Evolutionary conservation across 2,797 vertebrate genomes (phyloP), one percentile per base, ranked within the genome.

Genomic region (Takifugu rubripes): DNA sequence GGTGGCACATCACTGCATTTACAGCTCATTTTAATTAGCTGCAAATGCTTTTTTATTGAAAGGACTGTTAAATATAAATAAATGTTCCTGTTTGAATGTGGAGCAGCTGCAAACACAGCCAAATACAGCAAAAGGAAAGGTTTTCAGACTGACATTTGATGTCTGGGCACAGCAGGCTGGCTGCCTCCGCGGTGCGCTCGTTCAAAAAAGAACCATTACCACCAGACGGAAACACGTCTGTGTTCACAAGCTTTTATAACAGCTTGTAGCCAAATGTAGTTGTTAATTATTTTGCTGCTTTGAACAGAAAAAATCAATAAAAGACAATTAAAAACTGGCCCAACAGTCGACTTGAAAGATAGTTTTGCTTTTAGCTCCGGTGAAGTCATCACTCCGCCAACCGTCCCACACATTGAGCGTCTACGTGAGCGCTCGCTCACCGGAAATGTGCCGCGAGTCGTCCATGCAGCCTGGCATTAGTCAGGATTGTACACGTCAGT

Each of bases 401-500:
- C 33, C 33, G 11, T 4, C 33, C 33, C 33, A 36, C 33, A 12
- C 43, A 64, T 56, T 45, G 55, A 59, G 42, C 43, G 47, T 51
- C 53, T 1, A 24, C 50, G 53, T 59, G 33, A 36, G 7, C 6
- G 33, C 33, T 56, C 43, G 45, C 29, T 64, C 40, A 60, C 49
- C 55, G 52, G 54, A 66, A 66, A 77, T 61, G 57, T 17, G 33
- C 33, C 5, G 29, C 9, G 0, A 10, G 60, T 15, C 24, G 25
- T n/a, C 45, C 53, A 40, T 17, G 9, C 29, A 31, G 7, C 29
- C 27, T 17, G n/a, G 10, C 21, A 1, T 1, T 42, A 44, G 7
- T 47, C 4, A 1, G 6, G 70, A 66, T 77, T 17, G 61, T 50
- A 73, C 54, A 52, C 63, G 45, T 47, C 45, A 17, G 61, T 47